Base-by-base conservation (phyloP, 2,113 vertebrate species). In the Psilopsiagon aymara region DNA sequence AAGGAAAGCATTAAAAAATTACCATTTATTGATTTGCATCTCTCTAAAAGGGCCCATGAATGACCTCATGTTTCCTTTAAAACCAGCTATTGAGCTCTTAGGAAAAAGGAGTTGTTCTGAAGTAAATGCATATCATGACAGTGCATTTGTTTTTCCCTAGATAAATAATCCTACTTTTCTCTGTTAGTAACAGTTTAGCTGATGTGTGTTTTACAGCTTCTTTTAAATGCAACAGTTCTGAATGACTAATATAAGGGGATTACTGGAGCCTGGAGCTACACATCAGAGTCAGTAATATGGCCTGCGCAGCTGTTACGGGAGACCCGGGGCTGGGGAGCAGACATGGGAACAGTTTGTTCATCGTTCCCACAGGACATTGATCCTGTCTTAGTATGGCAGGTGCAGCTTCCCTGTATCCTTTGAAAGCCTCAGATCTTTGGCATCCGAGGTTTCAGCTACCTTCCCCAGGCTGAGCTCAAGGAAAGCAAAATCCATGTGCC, bases 161-260 rank as follows among this genome's bases (percentile, higher is more conserved):
- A 82, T 94, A 87, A 94, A 91, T 71, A 84, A 92, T 89, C 80
- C 57, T 80, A 6, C 82, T 82, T 92, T 94, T 77, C 79, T 79
- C 67, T 68, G 35, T 77, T 83, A 68, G 74, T 88, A 90, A 51
- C 79, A 70, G 86, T 89, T 96, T 82, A 95, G 74, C 67, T 89
- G 90, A 73, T 82, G 67, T 84, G 92, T 95, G 86, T 88, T 97
- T 89, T 95, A 95, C 78, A 95, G 86, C 70, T 92, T 79, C 91
- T 93, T 95, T 96, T 92, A 92, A 94, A 53, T 0, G 1, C 76
- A 87, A 14, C 70, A 24, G 28, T 73, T 94, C 62, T 59, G 95
- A 94, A 60, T 91, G 79, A 86, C 71, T 87, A 90, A 94, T 78
- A 37, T 2, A 1, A 88, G 73, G 68, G 85, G 80, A 94, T 97